These are phyloP conservation scores for Pangasianodon hypophthalmus DNA, from an alignment of 2,113 vertebrate species.

Conservation along the genomic window DNA sequence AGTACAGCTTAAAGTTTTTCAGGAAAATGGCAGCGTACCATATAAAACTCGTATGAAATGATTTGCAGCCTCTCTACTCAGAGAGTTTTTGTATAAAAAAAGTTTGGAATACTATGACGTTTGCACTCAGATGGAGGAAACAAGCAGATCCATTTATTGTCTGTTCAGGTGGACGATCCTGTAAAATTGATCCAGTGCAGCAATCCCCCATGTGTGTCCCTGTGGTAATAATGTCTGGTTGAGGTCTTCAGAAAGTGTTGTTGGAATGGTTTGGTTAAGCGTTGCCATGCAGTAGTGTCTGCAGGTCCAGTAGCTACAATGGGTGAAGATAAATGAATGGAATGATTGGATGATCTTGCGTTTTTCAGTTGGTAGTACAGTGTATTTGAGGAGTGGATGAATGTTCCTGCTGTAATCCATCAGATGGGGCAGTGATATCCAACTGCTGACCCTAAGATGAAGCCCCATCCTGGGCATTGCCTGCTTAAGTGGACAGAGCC, in stretches of 20 bases:
- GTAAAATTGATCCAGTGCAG: slow-evolving; percentile 4
- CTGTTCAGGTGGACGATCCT: not conserved
- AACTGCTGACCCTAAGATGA: not conserved
- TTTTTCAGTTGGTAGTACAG: not conserved
- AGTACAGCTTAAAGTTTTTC: not conserved
- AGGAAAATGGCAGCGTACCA: slow-evolving; percentile 23
- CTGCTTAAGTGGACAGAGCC: not conserved
- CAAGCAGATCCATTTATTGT: not conserved
- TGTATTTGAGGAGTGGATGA: not conserved
- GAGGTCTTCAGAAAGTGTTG: not conserved
- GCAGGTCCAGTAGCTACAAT: not conserved
- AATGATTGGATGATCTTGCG: not conserved
- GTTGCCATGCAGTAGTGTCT: slow-evolving; percentile 9
- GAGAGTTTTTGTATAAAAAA: not conserved
- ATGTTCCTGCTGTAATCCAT: not conserved
- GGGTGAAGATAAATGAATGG: not conserved
- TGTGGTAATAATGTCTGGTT: not conserved
- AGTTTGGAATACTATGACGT: not conserved
- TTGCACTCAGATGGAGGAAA: not conserved
- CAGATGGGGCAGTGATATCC: not conserved
- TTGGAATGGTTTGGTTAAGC: not conserved
- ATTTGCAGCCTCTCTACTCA: not conserved
- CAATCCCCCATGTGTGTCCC: not conserved
- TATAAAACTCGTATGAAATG: slow-evolving; percentile 11
- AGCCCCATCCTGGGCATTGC: too few species aligned